These are phyloP conservation scores for Lepidiolamprologus cunningtoni DNA, from an alignment of 2,113 vertebrate genomes.

Conservation along the genomic window DNA sequence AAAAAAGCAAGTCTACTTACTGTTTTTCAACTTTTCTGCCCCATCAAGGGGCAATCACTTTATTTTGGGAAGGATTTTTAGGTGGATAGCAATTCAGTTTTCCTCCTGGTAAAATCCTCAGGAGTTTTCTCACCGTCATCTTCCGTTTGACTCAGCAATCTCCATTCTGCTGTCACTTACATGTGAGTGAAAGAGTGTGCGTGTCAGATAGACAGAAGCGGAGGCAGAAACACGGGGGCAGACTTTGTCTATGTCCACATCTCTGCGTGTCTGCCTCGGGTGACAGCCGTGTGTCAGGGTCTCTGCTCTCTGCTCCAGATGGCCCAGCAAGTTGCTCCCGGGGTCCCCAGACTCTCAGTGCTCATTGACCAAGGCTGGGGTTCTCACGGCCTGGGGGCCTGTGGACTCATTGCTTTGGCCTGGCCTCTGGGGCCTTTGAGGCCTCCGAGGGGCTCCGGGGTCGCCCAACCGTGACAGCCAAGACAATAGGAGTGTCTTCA, in stretches of 20 bases:
- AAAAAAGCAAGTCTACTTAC: neutral
- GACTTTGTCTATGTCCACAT: slow-evolving; percentile 45
- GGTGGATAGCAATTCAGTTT: neutral
- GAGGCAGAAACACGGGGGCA: slow-evolving; percentile 31
- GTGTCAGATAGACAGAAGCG: neutral
- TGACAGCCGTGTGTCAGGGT: slow-evolving; percentile 66
- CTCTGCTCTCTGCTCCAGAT: slow-evolving; percentile 66
- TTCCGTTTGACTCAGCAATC: neutral
- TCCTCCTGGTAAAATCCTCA: neutral
- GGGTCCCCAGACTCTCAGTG: slow-evolving; percentile 47
- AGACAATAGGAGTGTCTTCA: slow-evolving; percentile 62
- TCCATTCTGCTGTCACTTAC: slow-evolving; percentile 3
- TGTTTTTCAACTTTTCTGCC: neutral
- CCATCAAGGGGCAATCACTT: neutral
- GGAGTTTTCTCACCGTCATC: neutral
- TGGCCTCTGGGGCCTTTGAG: slow-evolving; percentile 65
- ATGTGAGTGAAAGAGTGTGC: neutral
- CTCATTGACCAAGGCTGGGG: slow-evolving; percentile 58
- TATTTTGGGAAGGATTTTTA: neutral
- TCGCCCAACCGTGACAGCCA: slow-evolving; percentile 62
- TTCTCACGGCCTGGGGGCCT: slow-evolving; percentile 71
- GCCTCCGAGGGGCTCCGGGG: slow-evolving; percentile 55
- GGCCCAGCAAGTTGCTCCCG: slow-evolving; percentile 56
- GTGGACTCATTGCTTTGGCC: slow-evolving; percentile 47
- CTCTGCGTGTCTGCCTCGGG: slow-evolving; percentile 35